A percentile compares a stretch with the other conserved stretches of the same genome.
Conservation (phyloP, 2,113 vertebrate genomes). For the Myotis yumanensis region DNA sequence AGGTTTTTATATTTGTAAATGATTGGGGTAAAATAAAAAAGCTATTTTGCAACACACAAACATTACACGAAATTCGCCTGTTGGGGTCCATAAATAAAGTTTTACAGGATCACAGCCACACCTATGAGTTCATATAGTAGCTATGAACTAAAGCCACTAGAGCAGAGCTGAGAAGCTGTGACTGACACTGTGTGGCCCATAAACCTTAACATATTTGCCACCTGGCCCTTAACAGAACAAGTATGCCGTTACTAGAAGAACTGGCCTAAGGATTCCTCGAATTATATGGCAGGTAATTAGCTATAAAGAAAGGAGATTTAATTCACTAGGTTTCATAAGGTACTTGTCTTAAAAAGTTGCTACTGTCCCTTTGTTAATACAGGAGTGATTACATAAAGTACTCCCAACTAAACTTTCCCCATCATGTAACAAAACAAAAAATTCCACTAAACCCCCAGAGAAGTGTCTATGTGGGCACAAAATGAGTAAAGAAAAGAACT, state of each 20-base stretch:
- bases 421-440: background rate
- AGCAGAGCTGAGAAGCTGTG: background rate
- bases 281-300: background rate
- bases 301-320: background rate
- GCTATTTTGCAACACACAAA: background rate
- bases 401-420: background rate
- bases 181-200: background rate
- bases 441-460: background rate
- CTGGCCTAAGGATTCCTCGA: background rate
- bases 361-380: background rate
- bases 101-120: background rate
- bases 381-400: background rate
- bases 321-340: background rate
- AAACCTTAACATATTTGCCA: background rate
- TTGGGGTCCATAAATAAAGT: background rate
- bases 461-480: background rate
- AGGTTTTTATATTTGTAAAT: slow-evolving; percentile 14
- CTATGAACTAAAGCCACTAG: too few species aligned
- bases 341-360: background rate
- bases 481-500: slow-evolving; percentile 23
- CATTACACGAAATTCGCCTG: background rate
- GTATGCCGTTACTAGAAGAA: background rate
- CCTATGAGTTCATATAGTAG: background rate
- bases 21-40: background rate
- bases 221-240: background rate